Evolutionary conservation across 2,888 invertebrate species (phyloP), one percentile per base, ranked within the genome.

Genomic region (Perithous albicinctus): DNA sequence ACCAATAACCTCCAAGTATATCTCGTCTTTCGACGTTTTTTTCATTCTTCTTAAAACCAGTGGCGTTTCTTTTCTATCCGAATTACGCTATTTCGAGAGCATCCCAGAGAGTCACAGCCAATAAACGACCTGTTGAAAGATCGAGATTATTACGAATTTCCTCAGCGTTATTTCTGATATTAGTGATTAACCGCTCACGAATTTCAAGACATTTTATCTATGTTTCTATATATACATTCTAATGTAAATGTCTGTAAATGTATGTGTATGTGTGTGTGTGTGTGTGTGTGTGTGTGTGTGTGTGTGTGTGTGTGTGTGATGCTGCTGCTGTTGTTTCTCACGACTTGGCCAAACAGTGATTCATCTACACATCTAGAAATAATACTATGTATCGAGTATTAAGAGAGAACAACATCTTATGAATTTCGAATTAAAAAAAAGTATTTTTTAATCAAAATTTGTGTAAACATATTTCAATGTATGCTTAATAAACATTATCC

Each of bases 301-400:
- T 18, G 5, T 6, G 46, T 18, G 18, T 15, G 46, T 48, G 23
- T 51, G 48, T 51, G 2, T 51, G 23, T 51, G 35, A 20, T 15
- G 46, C 32, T 41, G 26, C 20, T 32, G 54, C 32, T 29, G 46
- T 26, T 35, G 18, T 48, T 51, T 48, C 48, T 51, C 48, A 7
- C 23, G 4, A 81, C 83, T 83, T 87, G 84, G 88, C 90, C 89
- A 89, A 89, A 89, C 88, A 86, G 89, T 91, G 91, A 92, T 91
- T 92, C 92, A 92, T 90, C 91, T 90, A 89, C 90, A 88, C 90
- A n/a, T 90, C 90, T 89, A 88, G 89, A 92, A 91, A 91, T n/a
- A n/a, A n/a, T 92, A 92, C 85, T 87, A 81, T 87, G 88, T 89
- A 87, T 87, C 38, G 7, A 41, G n/a, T 20, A 38, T 48, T 15